phyloP scores from a whole-genome alignment of 2,888 invertebrate species.

The Drosophila kokeensis region DNA sequence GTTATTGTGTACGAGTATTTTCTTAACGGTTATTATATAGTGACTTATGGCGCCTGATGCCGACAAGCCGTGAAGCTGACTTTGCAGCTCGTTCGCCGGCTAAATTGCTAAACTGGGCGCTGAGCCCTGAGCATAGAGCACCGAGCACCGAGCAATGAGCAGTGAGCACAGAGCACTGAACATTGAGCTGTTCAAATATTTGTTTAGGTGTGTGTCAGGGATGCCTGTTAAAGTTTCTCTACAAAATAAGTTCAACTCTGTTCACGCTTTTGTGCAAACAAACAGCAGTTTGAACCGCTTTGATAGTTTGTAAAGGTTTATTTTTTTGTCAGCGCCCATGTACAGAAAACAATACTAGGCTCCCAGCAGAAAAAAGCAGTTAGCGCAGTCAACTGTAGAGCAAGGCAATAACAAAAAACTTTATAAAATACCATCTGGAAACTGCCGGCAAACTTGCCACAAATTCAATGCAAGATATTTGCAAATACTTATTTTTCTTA shows the following conservation, averaged over 20 bases:
- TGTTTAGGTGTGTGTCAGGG: conserved; percentile 69
- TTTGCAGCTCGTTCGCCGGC: conserved; percentile 24
- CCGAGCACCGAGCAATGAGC: not conserved
- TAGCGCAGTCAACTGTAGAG: conserved; percentile 63
- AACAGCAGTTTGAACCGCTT: conserved; percentile 67
- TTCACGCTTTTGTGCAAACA: conserved; percentile 66
- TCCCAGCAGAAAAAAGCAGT: conserved; percentile 47
- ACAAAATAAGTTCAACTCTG: conserved; percentile 57
- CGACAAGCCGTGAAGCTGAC: conserved; percentile 29
- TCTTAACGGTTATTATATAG: conserved; percentile 53
- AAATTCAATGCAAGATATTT: conserved; percentile 66
- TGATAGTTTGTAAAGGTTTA: conserved; percentile 45
- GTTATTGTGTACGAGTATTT: conserved; percentile 52
- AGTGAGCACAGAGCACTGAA: conserved; percentile 10
- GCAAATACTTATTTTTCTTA: conserved; percentile 30
- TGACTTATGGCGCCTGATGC: conserved; percentile 52
- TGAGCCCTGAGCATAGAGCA: conserved; percentile 1
- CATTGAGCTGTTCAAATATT: conserved; percentile 72
- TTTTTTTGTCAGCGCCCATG: conserved; percentile 17
- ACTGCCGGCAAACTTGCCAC: conserved; percentile 54
- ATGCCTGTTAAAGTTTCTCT: conserved; percentile 67
- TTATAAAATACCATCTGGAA: conserved; percentile 26
- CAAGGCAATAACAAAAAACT: conserved; percentile 21
- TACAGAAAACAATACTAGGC: conserved; percentile 40
- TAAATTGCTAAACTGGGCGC: conserved; percentile 6